Base-by-base conservation (phyloP, 2,113 vertebrate genomes). In the Catharus fuscescens region DNA sequence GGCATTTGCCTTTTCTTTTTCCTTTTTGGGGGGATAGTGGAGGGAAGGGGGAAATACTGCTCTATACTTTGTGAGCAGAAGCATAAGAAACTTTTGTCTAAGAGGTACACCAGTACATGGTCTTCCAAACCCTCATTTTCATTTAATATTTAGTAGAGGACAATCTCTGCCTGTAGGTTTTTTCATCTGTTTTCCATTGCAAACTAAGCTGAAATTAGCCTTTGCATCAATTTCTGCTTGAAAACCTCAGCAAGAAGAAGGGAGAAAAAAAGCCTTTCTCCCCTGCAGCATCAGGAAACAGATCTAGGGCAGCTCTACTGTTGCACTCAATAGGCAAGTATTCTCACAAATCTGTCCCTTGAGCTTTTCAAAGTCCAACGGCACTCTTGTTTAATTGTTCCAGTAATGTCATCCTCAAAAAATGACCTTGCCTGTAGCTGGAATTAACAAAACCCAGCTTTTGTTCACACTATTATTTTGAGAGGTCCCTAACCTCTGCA, bases 131-230 rank as follows among this genome's bases (percentile, higher is more conserved):
- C 11, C 45, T 79, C 21, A 5, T 45, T 78, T 81, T 78, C 78
- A 54, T 88, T 80, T 54, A 61, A 72, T 8, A 44, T 86, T 77
- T 84, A 53, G 34, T 29, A 73, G 64, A 88, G 69, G 64, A 70
- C 80, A 88, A 23, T 50, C 26, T 78, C 76, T 67, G 64, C 64
- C 84, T 80, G 80, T 66, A 89, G 64, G 62, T 20, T 72, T 93
- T 80, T 25, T 6, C 2, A 10, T 91, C 77, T 89, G 65, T 92
- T 86, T 94, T 88, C 82, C 7, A 14, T 60, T 89, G 40, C 61
- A 93, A 56, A 93, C 74, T 64, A 57, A 87, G 32, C 38, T 1
- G 19, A 79, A 57, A 87, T 81, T 78, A 87, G 44, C 32, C 44
- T 84, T 89, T 73, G 60, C 25, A 71, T 74, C 69, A 92, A 56